Conservation (phyloP, 2,113 vertebrate genomes). For the Gallinago jamesoni region DNA sequence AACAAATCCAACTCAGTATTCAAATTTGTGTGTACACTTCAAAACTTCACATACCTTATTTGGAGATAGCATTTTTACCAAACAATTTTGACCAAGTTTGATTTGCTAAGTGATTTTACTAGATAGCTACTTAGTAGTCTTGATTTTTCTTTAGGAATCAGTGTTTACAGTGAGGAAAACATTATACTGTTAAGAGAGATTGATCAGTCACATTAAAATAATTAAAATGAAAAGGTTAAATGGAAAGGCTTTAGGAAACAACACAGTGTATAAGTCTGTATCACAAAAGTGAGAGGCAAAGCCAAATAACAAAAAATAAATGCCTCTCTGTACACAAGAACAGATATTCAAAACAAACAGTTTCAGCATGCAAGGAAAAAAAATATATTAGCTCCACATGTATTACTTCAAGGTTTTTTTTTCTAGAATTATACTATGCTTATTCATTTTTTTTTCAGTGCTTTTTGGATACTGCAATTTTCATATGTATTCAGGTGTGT, state of each 20-base stretch:
- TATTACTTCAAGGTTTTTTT: neutral
- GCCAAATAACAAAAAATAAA: neutral
- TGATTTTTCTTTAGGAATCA: neutral
- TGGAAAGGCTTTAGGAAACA: neutral
- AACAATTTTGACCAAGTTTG: neutral
- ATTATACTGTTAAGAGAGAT: neutral
- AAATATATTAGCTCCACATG: neutral
- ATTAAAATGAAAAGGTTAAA: neutral
- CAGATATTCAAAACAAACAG: neutral
- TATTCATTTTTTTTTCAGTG: neutral
- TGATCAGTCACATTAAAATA: neutral
- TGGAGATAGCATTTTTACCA: neutral
- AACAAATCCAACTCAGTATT: neutral
- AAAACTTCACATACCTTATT: neutral
- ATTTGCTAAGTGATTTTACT: neutral
- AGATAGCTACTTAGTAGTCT: neutral
- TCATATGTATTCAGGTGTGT: neutral
- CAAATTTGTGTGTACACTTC: neutral
- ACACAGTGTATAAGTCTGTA: neutral
- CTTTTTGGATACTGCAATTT: neutral
- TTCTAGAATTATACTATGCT: neutral
- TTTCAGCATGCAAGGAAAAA: neutral
- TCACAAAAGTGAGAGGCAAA: neutral
- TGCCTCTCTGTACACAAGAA: neutral
- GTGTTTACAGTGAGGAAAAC: neutral